A percentile compares a stretch with the other conserved stretches of the same genome.
Evolutionary conservation across 2,888 invertebrate species (phyloP).

Genomic region (Ichneumon xanthorius): DNA sequence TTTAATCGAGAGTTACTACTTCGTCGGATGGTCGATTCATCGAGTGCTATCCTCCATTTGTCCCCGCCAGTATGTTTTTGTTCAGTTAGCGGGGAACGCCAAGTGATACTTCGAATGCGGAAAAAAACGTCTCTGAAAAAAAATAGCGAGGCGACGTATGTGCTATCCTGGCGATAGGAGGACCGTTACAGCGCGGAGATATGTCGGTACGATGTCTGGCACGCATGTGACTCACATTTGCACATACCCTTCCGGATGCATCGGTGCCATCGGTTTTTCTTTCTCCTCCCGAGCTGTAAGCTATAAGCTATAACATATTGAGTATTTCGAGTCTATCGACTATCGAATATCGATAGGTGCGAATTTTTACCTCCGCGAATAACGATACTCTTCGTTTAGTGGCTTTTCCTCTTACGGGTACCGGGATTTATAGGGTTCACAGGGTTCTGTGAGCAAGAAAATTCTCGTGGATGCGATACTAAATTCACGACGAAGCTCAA

Average conservation of each 20-base stretch:
- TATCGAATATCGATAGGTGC: slow-evolving; percentile 68
- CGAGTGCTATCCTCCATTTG: not conserved
- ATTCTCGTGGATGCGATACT: slow-evolving; percentile 47
- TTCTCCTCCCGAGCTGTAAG: slow-evolving; percentile 31
- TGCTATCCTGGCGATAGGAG: slow-evolving; percentile 33
- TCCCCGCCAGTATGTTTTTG: not conserved
- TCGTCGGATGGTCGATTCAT: not conserved
- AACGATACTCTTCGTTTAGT: slow-evolving; percentile 45
- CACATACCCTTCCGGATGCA: slow-evolving; percentile 48
- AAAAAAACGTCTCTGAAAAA: slow-evolving; percentile 47
- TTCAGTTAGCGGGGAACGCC: slow-evolving; percentile 22
- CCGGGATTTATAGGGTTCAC: slow-evolving; percentile 45
- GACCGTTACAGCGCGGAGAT: slow-evolving; percentile 57
- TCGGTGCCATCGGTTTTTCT: slow-evolving; percentile 63
- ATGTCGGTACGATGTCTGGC: slow-evolving; percentile 65
- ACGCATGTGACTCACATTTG: slow-evolving; percentile 62
- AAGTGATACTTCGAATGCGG: slow-evolving; percentile 22
- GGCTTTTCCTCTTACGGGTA: slow-evolving; percentile 22
- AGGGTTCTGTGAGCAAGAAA: slow-evolving; percentile 32
- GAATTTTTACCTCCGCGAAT: slow-evolving; percentile 62
- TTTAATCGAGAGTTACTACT: not conserved
- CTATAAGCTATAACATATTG: slow-evolving; percentile 42
- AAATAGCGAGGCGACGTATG: slow-evolving; percentile 48
- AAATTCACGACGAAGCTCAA: not conserved
- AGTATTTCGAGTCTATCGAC: slow-evolving; percentile 59